phyloP scores from a whole-genome alignment of 1,140 invertebrate species.

The Dendroctonus ponderosae region DNA sequence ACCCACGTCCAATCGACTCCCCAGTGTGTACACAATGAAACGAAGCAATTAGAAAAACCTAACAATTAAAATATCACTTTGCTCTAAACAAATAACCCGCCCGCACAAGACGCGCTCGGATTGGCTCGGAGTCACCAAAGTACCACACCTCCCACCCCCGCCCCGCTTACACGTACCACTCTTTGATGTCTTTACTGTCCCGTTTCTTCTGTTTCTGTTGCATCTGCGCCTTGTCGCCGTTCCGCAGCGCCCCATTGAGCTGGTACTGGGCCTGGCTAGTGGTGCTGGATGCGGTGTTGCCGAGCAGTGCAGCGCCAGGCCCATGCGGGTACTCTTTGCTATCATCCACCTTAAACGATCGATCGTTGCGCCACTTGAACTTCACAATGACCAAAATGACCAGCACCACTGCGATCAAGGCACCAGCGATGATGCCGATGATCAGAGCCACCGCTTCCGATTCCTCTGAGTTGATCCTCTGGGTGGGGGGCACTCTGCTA shows the following conservation, averaged over 20 bases:
- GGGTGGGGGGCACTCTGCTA: constrained; percentile 56
- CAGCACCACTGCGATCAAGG: constrained; percentile 86
- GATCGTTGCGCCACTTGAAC: constrained; percentile 80
- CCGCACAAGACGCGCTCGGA: constrained; percentile 1
- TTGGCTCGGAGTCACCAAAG: constrained; percentile 48
- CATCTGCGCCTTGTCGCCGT: constrained; percentile 44
- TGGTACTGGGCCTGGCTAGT: constrained; percentile 53
- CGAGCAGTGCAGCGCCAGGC: constrained; percentile 70
- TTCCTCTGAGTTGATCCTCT: constrained; percentile 68
- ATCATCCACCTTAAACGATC: constrained; percentile 88
- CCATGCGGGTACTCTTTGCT: constrained; percentile 71
- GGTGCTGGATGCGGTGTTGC: constrained; percentile 55
- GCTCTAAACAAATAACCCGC: constrained; percentile 19
- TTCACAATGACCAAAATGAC: constrained; percentile 87
- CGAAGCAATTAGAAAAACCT: constrained; percentile 7
- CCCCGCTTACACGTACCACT: constrained; percentile 80
- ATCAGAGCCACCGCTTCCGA: constrained; percentile 74
- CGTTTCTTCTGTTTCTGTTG: constrained; percentile 66
- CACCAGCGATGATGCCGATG: constrained; percentile 86
- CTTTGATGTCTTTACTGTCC: constrained; percentile 86
- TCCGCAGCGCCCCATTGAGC: constrained; percentile 47
- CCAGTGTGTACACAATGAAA: neutral
- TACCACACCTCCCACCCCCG: neutral
- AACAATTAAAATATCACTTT: constrained; percentile 30
- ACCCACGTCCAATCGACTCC: neutral